Percentiles rank a stretch among this genome's conserved stretches.
These are phyloP conservation scores for Orgyia antiqua DNA, from an alignment of 2,888 invertebrate genomes.

Conservation along the genomic window DNA sequence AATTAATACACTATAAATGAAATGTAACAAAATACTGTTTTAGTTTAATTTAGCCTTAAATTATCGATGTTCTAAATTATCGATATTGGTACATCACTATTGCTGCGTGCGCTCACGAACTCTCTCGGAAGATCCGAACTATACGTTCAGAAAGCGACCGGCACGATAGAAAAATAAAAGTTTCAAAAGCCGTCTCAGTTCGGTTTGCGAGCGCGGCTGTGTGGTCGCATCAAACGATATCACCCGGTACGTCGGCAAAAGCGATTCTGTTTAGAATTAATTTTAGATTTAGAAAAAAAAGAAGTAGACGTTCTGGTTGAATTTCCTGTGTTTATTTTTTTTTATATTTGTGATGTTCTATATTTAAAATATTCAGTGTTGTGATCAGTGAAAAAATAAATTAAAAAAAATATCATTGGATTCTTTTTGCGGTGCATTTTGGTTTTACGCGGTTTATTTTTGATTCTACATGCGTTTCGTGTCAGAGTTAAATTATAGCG, in stretches of 20 bases:
- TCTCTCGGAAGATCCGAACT: slow-evolving; percentile 26
- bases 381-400: slow-evolving; percentile 26
- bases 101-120: slow-evolving; percentile 27
- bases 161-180: slow-evolving; percentile 52
- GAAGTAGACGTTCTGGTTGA: slow-evolving; percentile 13
- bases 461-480: slow-evolving; percentile 40
- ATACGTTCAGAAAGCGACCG: slow-evolving; percentile 44
- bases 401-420: slow-evolving; percentile 14
- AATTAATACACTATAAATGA: too few relatives aligned
- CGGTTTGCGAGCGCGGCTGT: slow-evolving; percentile 49
- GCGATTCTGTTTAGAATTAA: slow-evolving; percentile 29
- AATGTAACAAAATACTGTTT: too few relatives aligned
- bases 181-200: slow-evolving; percentile 41
- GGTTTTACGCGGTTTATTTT: slow-evolving; percentile 22
- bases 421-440: slow-evolving; percentile 42
- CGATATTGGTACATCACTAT: slow-evolving; percentile 16
- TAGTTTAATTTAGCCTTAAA: too few relatives aligned
- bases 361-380: slow-evolving; percentile 26
- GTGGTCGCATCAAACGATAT: slow-evolving; percentile 41
- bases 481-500: slow-evolving; percentile 56
- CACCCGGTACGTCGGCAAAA: slow-evolving; percentile 52
- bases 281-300: too few relatives aligned
- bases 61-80: too few relatives aligned
- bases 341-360: slow-evolving; percentile 10
- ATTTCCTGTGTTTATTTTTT: slow-evolving; percentile 7